Conservation (phyloP, 2,888 invertebrate genomes). For the Pharmacophagus antenor region DNA sequence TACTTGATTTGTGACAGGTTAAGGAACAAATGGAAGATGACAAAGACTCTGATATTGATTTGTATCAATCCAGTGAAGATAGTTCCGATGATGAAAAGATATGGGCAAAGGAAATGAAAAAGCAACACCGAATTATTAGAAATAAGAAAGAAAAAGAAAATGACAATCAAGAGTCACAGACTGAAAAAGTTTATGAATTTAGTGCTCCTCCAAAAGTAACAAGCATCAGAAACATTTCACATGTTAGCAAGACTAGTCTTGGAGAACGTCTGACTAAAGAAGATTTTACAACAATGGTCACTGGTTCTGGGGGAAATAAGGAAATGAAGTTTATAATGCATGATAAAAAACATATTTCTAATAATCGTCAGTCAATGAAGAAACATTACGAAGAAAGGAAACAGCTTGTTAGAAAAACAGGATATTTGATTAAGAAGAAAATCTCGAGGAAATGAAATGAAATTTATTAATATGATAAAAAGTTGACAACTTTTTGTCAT, state of each 20-base stretch:
- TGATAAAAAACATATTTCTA: conserved; percentile 77
- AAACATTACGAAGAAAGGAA: conserved; percentile 86
- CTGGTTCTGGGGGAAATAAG: conserved; percentile 84
- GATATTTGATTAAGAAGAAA: conserved; percentile 61
- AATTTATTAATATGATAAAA: background rate
- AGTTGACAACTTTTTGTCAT: too few species aligned
- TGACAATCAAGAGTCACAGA: conserved; percentile 39
- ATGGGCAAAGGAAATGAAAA: conserved; percentile 90
- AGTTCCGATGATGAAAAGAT: conserved; percentile 91
- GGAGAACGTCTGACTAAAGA: conserved; percentile 87
- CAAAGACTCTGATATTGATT: conserved; percentile 77
- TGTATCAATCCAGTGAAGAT: conserved; percentile 64
- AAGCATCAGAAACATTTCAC: conserved; percentile 72
- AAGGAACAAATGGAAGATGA: conserved; percentile 54
- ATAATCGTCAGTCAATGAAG: conserved; percentile 81
- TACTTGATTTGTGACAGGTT: conserved; percentile 42
- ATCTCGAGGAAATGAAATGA: conserved; percentile 7
- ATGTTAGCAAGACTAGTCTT: conserved; percentile 83
- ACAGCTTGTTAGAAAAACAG: conserved; percentile 78
- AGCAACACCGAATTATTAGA: conserved; percentile 85
- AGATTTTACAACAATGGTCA: conserved; percentile 69
- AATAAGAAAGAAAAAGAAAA: conserved; percentile 55
- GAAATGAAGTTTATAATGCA: conserved; percentile 89
- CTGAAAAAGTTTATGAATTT: conserved; percentile 50
- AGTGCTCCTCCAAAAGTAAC: conserved; percentile 75